Percentiles rank a stretch among this genome's conserved stretches.
These are phyloP conservation scores for Ondatra zibethicus DNA, from an alignment of 2,113 vertebrate genomes.

Conservation along the genomic window DNA sequence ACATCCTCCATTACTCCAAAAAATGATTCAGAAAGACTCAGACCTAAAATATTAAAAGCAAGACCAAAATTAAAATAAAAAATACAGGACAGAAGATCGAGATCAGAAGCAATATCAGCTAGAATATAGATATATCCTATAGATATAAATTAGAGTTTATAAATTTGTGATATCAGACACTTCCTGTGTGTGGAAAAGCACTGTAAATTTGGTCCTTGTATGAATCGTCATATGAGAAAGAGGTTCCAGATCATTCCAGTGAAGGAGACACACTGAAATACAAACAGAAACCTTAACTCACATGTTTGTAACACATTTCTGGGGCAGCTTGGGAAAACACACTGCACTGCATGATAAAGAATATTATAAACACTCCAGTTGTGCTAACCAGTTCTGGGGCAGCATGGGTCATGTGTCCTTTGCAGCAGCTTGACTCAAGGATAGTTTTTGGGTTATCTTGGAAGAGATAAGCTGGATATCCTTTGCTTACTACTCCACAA, in stretches of 20 bases:
- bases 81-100: neutral
- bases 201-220: neutral
- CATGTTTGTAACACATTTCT: neutral
- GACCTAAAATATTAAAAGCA: neutral
- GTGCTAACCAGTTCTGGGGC: neutral
- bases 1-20: neutral
- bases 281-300: neutral
- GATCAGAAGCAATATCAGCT: neutral
- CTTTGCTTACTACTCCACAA: neutral
- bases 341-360: neutral
- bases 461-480: neutral
- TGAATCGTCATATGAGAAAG: neutral
- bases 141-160: slow-evolving; percentile 4
- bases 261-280: neutral
- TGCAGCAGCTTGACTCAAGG: neutral
- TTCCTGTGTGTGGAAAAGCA: neutral
- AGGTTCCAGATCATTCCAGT: neutral
- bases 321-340: neutral
- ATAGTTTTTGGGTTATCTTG: neutral
- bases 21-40: slow-evolving; percentile 39
- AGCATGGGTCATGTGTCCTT: neutral
- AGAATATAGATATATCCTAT: no score
- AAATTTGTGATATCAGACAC: neutral
- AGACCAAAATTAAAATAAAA: neutral
- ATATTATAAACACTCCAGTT: neutral